These are phyloP conservation scores for Tigriopus japonicus DNA, from an alignment of 1,140 invertebrate genomes.

Conservation along the genomic window DNA sequence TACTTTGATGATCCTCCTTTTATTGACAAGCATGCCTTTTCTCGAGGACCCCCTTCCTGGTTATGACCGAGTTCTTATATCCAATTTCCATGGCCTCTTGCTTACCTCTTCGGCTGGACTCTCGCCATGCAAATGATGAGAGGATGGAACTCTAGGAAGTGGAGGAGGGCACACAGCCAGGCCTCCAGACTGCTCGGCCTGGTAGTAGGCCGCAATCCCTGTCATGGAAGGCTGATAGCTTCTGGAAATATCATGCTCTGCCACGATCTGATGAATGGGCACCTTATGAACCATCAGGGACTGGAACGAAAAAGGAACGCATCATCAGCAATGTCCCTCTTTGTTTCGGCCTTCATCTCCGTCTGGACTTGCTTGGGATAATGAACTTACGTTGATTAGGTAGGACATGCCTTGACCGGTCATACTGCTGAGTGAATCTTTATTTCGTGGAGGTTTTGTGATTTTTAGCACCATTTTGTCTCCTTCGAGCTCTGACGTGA, in stretches of 20 bases:
- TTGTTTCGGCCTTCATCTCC: neutral
- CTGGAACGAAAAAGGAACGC: neutral
- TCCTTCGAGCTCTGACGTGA: constrained; percentile 11
- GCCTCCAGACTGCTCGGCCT: constrained; percentile 10
- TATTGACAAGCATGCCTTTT: too few relatives aligned
- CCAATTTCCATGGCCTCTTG: too few relatives aligned
- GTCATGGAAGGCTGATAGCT: constrained; percentile 12
- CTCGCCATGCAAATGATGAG: constrained; percentile 14
- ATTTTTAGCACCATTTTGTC: constrained; percentile 15
- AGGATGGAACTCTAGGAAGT: constrained; percentile 9
- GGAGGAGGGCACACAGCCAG: constrained; percentile 9
- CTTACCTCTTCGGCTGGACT: constrained; percentile 15
- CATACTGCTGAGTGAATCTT: constrained; percentile 7
- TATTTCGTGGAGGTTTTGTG: constrained; percentile 12
- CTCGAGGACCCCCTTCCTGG: too few relatives aligned
- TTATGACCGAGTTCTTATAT: too few relatives aligned
- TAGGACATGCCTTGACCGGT: constrained; percentile 7
- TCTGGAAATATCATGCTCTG: constrained; percentile 9
- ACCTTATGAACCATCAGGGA: constrained; percentile 4
- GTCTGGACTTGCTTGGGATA: neutral
- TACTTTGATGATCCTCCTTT: too few relatives aligned
- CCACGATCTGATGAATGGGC: constrained; percentile 2
- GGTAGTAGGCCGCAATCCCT: constrained; percentile 13
- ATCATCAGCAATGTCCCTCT: too few relatives aligned
- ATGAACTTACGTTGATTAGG: neutral